Evolutionary conservation across 35 echinoderm and acorn worm genomes (phyloP).

Genomic region (Antedon bifida): DNA sequence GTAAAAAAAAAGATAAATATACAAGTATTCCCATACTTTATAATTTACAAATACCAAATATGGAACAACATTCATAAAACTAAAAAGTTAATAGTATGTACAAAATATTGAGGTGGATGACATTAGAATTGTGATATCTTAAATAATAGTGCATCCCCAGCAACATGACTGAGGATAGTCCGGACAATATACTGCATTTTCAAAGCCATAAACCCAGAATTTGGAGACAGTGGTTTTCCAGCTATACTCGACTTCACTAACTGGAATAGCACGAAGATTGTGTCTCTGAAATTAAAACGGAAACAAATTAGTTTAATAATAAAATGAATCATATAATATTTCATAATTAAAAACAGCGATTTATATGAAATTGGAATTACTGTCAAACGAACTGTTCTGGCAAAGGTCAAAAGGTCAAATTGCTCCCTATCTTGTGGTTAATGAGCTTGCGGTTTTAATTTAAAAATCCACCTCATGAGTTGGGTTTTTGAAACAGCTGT

Average conservation of each 20-base stretch:
- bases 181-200: constrained; percentile 28
- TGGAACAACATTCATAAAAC: too few relatives aligned
- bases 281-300: constrained; percentile 10
- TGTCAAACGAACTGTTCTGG: neutral
- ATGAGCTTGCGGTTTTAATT: too few relatives aligned
- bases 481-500: too few relatives aligned
- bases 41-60: too few relatives aligned
- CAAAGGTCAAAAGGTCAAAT: neutral
- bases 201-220: constrained; percentile 40
- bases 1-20: too few relatives aligned
- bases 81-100: too few relatives aligned
- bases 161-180: constrained; percentile 12
- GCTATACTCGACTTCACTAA: constrained; percentile 23
- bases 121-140: neutral
- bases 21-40: too few relatives aligned
- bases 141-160: constrained; percentile 19
- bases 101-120: too few relatives aligned
- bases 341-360: neutral
- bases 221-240: constrained; percentile 1
- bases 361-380: neutral
- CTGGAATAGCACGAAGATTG: constrained; percentile 18
- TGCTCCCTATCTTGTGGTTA: too few relatives aligned
- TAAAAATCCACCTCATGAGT: too few relatives aligned
- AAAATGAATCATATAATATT: neutral
- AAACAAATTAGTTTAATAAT: neutral